These are phyloP conservation scores for Xiphias gladius DNA, from an alignment of 2,113 vertebrate genomes.

Conservation along the genomic window DNA sequence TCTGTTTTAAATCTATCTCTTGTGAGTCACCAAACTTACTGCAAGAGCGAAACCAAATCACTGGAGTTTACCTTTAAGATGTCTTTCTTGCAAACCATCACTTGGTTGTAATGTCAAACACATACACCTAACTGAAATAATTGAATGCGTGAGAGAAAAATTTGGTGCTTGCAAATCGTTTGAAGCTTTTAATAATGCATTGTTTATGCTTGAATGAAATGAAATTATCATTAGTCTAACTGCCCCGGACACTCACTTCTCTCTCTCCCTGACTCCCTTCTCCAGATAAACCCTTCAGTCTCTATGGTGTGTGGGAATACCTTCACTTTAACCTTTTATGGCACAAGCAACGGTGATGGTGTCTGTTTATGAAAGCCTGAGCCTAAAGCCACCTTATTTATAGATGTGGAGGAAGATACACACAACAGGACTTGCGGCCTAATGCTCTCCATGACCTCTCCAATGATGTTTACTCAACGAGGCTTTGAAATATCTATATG, in stretches of 20 bases:
- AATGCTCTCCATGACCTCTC: slow-evolving; percentile 41
- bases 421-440: slow-evolving; percentile 29
- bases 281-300: slow-evolving; percentile 13
- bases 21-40: not conserved
- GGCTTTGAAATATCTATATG: slow-evolving; percentile 1
- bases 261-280: not conserved
- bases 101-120: slow-evolving; percentile 8
- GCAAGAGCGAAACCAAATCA: not conserved
- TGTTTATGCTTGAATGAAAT: slow-evolving; percentile 68
- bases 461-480: slow-evolving; percentile 23
- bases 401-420: slow-evolving; percentile 73
- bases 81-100: not conserved
- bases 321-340: slow-evolving; percentile 75
- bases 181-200: slow-evolving; percentile 74
- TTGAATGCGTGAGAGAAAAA: slow-evolving; percentile 37
- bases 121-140: not conserved
- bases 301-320: slow-evolving; percentile 26
- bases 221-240: slow-evolving; percentile 61
- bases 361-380: slow-evolving; percentile 73
- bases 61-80: not conserved
- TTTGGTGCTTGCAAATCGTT: slow-evolving; percentile 51
- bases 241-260: not conserved
- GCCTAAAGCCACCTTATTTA: slow-evolving; percentile 80
- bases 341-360: slow-evolving; percentile 54
- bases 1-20: not conserved